Evolutionary conservation across 2,797 vertebrate genomes (phyloP), one percentile per base, ranked within the genome.

Genomic region (Neosilurus mollespiculum): DNA sequence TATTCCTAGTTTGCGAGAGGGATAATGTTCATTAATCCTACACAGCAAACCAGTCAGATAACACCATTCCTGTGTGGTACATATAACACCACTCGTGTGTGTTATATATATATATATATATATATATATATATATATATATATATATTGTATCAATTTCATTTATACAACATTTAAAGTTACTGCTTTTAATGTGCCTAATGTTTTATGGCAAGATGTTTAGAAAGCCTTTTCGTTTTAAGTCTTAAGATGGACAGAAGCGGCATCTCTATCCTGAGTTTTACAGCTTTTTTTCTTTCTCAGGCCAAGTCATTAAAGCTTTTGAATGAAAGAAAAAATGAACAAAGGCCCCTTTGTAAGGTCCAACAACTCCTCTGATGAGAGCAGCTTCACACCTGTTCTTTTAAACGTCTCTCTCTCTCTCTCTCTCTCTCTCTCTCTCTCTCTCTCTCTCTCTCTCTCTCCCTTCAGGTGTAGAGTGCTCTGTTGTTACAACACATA

Each of bases 331-430:
- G 24, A 59, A 51, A 65, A 78, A 78, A 88, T 80, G 87, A 90
- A 88, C 87, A 88, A 84, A 84, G 80, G 18, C 14, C 30, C 66
- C 69, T 84, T 87, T 87, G 87, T 88, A 80, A 83, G 77, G 86
- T 75, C 75, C 85, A 87, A 89, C 86, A 88, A 79, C 87, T 87
- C 82, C 73, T 61, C 75, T 85, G 86, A 85, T 85, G 78, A 86
- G 77, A 85, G 59, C 82, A 75, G 84, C 85, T 87, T 89, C 83
- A 85, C 86, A 90, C 87, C 89, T 90, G 87, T 85, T 75, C 84
- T 59, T 70, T 81, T 65, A 84, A 75, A 66, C 8, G 75, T 58
- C 80, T 30, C 53, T 59, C 34, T 49, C 51, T 64, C 69, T 62
- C 73, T 67, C 78, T 59, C 73, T 43, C 9, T 30, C 53, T 30